Conservation (phyloP, 2,797 vertebrate species). For the Enteromius fasciolatus region DNA sequence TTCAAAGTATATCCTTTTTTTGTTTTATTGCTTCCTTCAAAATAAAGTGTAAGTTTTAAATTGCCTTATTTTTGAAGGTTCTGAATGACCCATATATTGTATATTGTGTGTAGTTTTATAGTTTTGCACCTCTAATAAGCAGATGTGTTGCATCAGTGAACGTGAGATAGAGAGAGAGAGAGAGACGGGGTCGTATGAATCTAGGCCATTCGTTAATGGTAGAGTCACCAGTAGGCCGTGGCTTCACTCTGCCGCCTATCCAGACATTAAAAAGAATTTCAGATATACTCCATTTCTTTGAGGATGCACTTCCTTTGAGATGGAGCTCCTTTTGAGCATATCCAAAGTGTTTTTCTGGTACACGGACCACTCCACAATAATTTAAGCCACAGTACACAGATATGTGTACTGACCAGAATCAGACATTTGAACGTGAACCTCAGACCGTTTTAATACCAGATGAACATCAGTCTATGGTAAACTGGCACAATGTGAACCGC, state of each 20-base stretch:
- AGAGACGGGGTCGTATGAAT: conserved; percentile 53
- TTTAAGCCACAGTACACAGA: conserved; percentile 59
- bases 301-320: conserved; percentile 70
- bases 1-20: too few species aligned
- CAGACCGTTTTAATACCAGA: neutral
- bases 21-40: too few species aligned
- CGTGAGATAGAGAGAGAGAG: neutral
- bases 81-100: neutral
- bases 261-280: conserved; percentile 72
- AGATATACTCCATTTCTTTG: conserved; percentile 67
- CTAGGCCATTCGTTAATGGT: conserved; percentile 66
- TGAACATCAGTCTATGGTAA: neutral
- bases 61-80: neutral
- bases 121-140: conserved; percentile 21
- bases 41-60: neutral
- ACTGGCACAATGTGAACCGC: neutral
- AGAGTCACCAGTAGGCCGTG: conserved; percentile 59
- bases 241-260: conserved; percentile 59
- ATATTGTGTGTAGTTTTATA: neutral
- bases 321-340: conserved; percentile 68
- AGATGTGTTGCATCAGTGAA: conserved; percentile 45
- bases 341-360: conserved; percentile 66
- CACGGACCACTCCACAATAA: conserved; percentile 61
- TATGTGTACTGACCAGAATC: conserved; percentile 40
- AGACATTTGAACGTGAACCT: conserved; percentile 1